Conservation (phyloP, 2,888 invertebrate genomes). For the Macrosiphum euphorbiae region DNA sequence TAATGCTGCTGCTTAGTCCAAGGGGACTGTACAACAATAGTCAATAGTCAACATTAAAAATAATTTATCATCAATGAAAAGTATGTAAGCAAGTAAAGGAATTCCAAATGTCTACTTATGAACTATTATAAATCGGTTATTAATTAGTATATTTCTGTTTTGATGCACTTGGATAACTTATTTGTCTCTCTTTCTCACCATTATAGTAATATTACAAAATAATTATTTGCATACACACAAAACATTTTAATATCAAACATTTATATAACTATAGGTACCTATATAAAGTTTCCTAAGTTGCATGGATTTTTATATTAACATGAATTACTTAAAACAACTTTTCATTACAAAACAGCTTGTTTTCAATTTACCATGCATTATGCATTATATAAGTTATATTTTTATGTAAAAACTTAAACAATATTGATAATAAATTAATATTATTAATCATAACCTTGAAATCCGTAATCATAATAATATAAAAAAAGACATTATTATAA, state of each 20-base stretch:
- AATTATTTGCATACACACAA: not conserved
- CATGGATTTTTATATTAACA: not conserved
- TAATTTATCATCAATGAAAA: not conserved
- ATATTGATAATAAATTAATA: not conserved
- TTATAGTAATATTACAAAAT: not conserved
- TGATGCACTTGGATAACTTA: not conserved
- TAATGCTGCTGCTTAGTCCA: not conserved
- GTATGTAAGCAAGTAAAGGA: not conserved
- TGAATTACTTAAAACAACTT: not conserved
- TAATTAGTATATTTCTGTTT: not conserved
- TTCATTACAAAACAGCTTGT: not conserved
- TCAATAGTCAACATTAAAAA: not conserved
- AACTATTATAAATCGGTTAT: not conserved
- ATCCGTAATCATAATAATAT: not conserved
- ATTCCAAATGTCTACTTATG: not conserved
- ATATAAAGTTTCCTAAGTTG: not conserved
- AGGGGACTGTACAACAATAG: no score
- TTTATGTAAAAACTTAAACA: not conserved
- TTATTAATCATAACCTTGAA: not conserved
- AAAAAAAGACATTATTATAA: not conserved
- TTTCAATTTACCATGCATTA: not conserved
- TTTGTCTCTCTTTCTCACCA: not conserved
- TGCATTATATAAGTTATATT: not conserved
- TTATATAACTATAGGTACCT: not conserved
- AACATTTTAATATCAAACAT: not conserved